phyloP scores from a whole-genome alignment of 2,113 vertebrate genomes.

The Heterocephalus glaber region DNA sequence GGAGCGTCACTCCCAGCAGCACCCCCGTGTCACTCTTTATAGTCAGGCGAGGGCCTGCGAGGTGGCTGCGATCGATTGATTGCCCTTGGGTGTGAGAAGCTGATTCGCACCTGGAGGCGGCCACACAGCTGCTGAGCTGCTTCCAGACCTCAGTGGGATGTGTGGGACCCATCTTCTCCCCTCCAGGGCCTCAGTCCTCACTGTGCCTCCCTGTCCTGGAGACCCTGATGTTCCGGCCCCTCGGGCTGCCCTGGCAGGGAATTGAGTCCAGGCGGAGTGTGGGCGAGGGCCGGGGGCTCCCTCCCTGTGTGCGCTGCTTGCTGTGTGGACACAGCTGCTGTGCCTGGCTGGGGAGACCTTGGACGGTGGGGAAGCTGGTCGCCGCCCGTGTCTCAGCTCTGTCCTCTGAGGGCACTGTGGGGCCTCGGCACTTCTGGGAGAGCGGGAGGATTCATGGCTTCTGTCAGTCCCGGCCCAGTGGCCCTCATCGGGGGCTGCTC shows the following conservation, averaged over 20 bases:
- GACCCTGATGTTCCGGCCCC: background rate
- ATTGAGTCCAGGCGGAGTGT: too few relatives aligned
- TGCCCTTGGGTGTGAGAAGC: constrained; percentile 74
- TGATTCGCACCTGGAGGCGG: constrained; percentile 68
- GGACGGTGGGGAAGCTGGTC: background rate
- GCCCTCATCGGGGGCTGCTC: too few relatives aligned
- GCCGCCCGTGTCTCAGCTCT: background rate
- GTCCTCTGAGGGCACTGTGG: too few relatives aligned
- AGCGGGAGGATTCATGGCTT: too few relatives aligned
- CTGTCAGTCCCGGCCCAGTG: too few relatives aligned
- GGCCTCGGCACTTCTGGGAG: too few relatives aligned
- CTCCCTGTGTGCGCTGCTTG: background rate
- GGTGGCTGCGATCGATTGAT: too few relatives aligned
- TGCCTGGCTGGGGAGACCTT: too few relatives aligned
- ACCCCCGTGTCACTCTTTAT: constrained; percentile 65
- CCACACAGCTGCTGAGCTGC: constrained; percentile 54
- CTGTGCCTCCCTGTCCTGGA: constrained; percentile 45
- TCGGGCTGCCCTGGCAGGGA: too few relatives aligned
- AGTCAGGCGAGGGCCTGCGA: background rate
- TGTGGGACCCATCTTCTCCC: background rate
- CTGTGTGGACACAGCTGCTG: background rate
- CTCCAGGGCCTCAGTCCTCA: background rate
- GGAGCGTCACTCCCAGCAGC: constrained; percentile 63
- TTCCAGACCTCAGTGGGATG: constrained; percentile 54
- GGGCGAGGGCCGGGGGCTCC: background rate